Evolutionary conservation across 2,797 vertebrate species (phyloP), one percentile per base, ranked within the genome.

Genomic region (Thaleichthys pacificus): DNA sequence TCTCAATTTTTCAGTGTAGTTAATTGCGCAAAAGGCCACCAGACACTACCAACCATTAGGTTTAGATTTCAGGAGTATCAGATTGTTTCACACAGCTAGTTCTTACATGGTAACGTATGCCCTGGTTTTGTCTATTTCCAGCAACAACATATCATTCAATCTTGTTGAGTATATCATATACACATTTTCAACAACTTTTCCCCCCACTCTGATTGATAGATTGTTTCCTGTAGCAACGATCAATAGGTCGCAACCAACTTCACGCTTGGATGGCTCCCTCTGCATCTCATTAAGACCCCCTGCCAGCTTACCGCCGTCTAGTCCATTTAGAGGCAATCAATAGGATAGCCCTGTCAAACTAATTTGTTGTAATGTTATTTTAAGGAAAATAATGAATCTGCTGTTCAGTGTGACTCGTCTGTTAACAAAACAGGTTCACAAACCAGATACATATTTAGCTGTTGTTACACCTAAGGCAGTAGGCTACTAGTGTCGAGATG

Each of bases 221-320:
- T 66, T 73, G 72, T 70, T 54, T 74, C 42, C 75, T 71, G 51
- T 60, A 69, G 56, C 28, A 14, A 14, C 0, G 77, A 91, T 95
- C 93, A 86, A 93, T 96, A 85, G 86, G 92, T 83, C 91, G 88
- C 0, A 93, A 95, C 93, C 85, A 14, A 94, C 95, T 96, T 95
- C 90, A 94, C 68, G 85, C 90, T 87, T 91, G 90, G 88, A 77
- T 86, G 91, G 80, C 75, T 82, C 75, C 64, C 78, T 76, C 61
- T 21, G 69, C 75, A 75, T 80, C 80, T 85, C 32, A 56, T 5
- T n/a, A 2, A 7, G 82, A 91, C 47, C 77, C 82, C 79, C 81
- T 81, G 71, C 30, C 77, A 82, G 84, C 82, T 60, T n/a, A 75
- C 28, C 42, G 30, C 58, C 35, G 68, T 61, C 54, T 69, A 80